Evolutionary conservation across 2,888 invertebrate genomes (phyloP), one percentile per base, ranked within the genome.

Genomic region (Calameuta idolon): DNA sequence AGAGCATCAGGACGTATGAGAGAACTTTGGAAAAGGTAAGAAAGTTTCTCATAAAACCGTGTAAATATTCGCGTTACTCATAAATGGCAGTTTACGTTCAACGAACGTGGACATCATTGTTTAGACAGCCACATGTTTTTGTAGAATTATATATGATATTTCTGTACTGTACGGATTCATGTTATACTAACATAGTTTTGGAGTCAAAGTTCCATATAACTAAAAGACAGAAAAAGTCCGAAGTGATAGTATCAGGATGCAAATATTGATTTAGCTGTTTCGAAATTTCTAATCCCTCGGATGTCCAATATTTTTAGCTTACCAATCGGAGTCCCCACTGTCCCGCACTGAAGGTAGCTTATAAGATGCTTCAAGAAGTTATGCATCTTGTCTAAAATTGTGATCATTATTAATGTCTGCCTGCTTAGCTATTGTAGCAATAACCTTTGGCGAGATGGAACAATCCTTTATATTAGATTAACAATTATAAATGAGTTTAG

Each of bases 1-100:
- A 99, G 92, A 98, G 98, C 91, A 97, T 99, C 68, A 95, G 98
- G 83, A 98, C 99, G 0, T 99, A 99, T 90, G 98, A 99, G 91
- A 95, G 98, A 90, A 98, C 99, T 9, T 93, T 99, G 89, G 98
- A 99, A 92, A 99, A 98, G 96, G 98, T 99, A 93, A 92, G 92
- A n/a, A 69, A 34, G 12, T 79, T 33, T 68, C 31, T 74, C 69
- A 55, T 55, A 23, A 55, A 55, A 55, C 1, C 55, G 55, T 55
- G 55, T 55, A 55, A 55, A 23, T 55, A 55, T 23, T 55, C 55
- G 55, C 23, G 55, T 23, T 55, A 23, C 9, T 55, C 23, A 55
- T 15, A 55, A 55, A 55, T 71, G 30, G 12, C 71, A 71, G 34
- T 30, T 30, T 33, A 35, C 34, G 31, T 55, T 55, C 9, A 55